Evolutionary conservation across 2,113 vertebrate species (phyloP).

Genomic region (Spheniscus mendiculus): DNA sequence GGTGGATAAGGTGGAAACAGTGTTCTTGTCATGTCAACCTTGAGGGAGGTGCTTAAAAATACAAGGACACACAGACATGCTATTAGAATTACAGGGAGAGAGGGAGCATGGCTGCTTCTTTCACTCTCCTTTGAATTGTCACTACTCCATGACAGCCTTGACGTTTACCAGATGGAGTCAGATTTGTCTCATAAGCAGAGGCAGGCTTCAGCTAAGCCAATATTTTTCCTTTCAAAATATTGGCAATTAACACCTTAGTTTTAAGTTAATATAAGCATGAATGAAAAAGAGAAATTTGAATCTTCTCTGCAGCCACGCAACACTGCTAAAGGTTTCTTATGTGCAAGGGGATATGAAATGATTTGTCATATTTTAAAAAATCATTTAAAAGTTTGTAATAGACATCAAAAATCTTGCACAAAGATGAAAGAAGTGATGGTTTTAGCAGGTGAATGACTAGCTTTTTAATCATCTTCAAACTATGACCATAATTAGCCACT

Average conservation of each 20-base stretch:
- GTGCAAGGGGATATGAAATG: background rate
- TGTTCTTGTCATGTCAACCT: background rate
- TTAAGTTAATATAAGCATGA: slow-evolving; percentile 34
- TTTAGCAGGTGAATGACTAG: slow-evolving; percentile 4
- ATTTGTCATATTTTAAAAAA: background rate
- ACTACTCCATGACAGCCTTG: slow-evolving; percentile 40
- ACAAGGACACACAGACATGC: background rate
- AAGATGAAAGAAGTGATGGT: background rate
- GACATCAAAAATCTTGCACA: background rate
- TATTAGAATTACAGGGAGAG: background rate
- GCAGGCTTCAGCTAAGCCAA: slow-evolving; percentile 30
- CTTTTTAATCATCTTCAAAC: background rate
- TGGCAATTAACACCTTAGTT: slow-evolving; percentile 44
- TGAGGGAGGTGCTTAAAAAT: background rate
- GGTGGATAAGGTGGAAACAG: background rate
- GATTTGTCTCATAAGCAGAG: slow-evolving; percentile 29
- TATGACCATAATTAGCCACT: background rate
- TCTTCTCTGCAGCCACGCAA: background rate
- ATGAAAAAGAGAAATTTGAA: background rate
- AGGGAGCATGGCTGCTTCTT: background rate
- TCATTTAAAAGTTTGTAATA: background rate
- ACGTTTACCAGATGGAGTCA: slow-evolving; percentile 38
- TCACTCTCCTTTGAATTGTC: slow-evolving; percentile 30
- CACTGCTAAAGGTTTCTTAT: background rate
- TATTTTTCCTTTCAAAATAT: slow-evolving; percentile 55